Conservation (phyloP, 1,140 invertebrate species). For the Linepithema humile region DNA sequence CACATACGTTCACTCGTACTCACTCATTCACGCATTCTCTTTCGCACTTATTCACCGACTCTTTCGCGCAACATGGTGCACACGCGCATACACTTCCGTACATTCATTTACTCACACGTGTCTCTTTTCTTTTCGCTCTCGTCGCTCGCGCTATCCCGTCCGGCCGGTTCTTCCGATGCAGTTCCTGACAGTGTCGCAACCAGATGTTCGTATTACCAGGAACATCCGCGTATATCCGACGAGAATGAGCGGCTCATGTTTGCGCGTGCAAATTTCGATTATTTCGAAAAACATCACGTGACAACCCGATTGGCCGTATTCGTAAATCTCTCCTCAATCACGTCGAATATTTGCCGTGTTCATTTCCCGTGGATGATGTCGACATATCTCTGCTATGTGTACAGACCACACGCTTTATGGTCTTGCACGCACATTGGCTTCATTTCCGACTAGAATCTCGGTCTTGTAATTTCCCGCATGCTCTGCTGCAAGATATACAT, state of each 20-base stretch:
- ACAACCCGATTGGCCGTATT: constrained; percentile 33
- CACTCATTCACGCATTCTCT: too few relatives aligned
- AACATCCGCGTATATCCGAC: constrained; percentile 17
- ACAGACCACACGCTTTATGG: background rate
- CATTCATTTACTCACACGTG: background rate
- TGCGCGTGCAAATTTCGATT: background rate
- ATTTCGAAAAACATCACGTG: constrained; percentile 38
- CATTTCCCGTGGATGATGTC: constrained; percentile 47
- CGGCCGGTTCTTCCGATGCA: background rate
- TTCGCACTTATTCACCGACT: too few relatives aligned
- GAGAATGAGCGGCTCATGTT: constrained; percentile 11
- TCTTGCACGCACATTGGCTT: background rate
- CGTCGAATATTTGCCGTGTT: constrained; percentile 32
- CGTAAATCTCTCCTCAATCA: constrained; percentile 8
- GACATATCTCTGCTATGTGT: background rate
- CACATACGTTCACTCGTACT: background rate
- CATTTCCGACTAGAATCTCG: constrained; percentile 8
- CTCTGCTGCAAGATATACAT: background rate
- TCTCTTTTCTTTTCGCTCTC: background rate
- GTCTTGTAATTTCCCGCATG: background rate
- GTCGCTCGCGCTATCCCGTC: background rate
- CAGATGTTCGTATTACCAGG: constrained; percentile 42
- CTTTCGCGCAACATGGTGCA: too few relatives aligned
- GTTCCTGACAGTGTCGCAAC: constrained; percentile 39
- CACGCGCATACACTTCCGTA: background rate